Conservation (phyloP, 2,113 vertebrate genomes). For the Corvus moneduloides region DNA sequence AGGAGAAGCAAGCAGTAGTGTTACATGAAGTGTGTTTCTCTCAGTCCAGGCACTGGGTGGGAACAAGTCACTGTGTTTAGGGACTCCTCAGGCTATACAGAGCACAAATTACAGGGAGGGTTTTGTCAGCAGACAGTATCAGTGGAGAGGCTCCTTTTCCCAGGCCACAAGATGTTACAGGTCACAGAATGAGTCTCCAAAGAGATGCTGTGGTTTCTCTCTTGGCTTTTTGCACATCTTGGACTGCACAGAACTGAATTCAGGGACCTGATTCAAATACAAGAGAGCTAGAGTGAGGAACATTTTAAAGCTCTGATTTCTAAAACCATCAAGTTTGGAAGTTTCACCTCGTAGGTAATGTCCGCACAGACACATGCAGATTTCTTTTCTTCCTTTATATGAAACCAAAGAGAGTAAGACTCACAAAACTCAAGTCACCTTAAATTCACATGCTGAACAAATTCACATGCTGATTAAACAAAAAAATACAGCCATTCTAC, state of each 20-base stretch:
- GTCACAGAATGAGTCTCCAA: not conserved
- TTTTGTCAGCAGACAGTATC: not conserved
- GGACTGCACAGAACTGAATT: not conserved
- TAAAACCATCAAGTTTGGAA: not conserved
- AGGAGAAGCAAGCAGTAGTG: not conserved
- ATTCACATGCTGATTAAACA: not conserved
- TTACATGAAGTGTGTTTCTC: not conserved
- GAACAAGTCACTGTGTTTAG: not conserved
- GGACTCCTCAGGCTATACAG: not conserved
- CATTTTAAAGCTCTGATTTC: not conserved
- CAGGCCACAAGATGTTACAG: not conserved
- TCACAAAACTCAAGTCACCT: not conserved
- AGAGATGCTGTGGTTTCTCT: not conserved
- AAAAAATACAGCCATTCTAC: not conserved
- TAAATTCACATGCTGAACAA: not conserved
- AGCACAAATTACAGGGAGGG: not conserved
- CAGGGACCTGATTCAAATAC: not conserved
- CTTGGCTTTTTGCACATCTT: not conserved
- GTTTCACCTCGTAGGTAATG: accelerated
- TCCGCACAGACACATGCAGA: not conserved
- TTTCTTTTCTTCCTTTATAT: not conserved
- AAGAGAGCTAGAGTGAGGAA: not conserved
- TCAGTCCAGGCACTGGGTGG: not conserved
- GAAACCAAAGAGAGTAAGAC: not conserved
- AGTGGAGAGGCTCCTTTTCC: not conserved